A percentile compares a stretch with the other conserved stretches of the same genome.
These are phyloP conservation scores for Linepithema humile DNA, from an alignment of 1,140 invertebrate species.

Conservation along the genomic window DNA sequence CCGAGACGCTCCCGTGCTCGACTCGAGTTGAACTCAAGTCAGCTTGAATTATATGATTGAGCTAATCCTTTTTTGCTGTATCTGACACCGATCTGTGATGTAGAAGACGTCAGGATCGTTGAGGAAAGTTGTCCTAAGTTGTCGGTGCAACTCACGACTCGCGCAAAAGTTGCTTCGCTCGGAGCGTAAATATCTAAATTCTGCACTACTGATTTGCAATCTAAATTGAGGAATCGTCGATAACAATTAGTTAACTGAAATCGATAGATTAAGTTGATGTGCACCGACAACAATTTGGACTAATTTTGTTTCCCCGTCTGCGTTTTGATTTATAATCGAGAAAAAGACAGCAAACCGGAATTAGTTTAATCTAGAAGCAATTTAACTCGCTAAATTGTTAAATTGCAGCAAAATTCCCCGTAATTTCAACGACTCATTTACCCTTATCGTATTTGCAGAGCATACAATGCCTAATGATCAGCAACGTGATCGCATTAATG, in stretches of 20 bases:
- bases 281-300: neutral
- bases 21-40: neutral
- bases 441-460: neutral
- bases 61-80: neutral
- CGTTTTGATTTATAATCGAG: neutral
- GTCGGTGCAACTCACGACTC: neutral
- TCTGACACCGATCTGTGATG: neutral
- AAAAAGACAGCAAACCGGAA: neutral
- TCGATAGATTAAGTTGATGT: neutral
- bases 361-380: neutral
- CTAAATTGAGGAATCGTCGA: neutral
- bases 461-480: neutral
- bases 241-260: neutral
- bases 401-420: neutral
- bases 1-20: neutral
- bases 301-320: conserved; percentile 2
- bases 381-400: neutral
- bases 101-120: neutral
- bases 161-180: neutral
- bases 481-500: too few relatives aligned
- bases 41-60: neutral
- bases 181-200: neutral
- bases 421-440: conserved; percentile 2
- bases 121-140: neutral
- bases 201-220: neutral